A percentile compares a stretch with the other conserved stretches of the same genome.
Evolutionary conservation across 2,797 vertebrate species (phyloP).

Genomic region (Neosalanx taihuensis): DNA sequence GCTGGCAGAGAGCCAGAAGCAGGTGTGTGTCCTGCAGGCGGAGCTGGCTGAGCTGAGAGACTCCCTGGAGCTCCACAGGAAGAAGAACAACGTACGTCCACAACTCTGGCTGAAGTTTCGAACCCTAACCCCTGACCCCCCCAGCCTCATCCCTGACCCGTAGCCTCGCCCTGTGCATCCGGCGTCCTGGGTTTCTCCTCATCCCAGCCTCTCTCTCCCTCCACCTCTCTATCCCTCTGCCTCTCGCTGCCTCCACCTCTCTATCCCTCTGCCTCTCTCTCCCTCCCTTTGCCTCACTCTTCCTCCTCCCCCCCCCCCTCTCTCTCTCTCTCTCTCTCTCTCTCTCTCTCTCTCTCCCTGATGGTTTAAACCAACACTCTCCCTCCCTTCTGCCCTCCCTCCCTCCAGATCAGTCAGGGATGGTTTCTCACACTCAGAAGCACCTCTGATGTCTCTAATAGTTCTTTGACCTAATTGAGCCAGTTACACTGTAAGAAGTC

Average conservation of each 20-base stretch:
- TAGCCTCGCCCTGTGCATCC: too few relatives aligned
- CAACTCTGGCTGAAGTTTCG: background rate
- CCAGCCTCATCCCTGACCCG: background rate
- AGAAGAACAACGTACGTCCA: slow-evolving; percentile 95
- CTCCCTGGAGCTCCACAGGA: slow-evolving; percentile 88
- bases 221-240: too few relatives aligned
- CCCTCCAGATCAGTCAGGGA: too few relatives aligned
- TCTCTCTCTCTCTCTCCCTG: background rate
- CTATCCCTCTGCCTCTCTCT: background rate
- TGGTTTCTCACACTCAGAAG: too few relatives aligned
- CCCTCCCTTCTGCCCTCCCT: too few relatives aligned
- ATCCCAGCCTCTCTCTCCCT: too few relatives aligned
- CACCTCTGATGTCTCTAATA: too few relatives aligned
- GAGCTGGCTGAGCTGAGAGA: slow-evolving; percentile 83
- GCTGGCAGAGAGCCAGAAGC: slow-evolving; percentile 83
- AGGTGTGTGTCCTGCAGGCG: slow-evolving; percentile 74
- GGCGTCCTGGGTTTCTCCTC: too few relatives aligned
- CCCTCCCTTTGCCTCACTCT: background rate
- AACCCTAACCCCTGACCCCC: background rate
- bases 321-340: background rate
- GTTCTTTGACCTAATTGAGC: background rate
- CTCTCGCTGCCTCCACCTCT: too few relatives aligned
- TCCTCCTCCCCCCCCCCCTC: too few relatives aligned
- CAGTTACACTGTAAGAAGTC: slow-evolving; percentile 52
- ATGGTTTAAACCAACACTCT: too few relatives aligned